A percentile compares a stretch with the other conserved stretches of the same genome.
Conservation (phyloP, 2,888 invertebrate genomes). For the Cylindroiulus punctatus region DNA sequence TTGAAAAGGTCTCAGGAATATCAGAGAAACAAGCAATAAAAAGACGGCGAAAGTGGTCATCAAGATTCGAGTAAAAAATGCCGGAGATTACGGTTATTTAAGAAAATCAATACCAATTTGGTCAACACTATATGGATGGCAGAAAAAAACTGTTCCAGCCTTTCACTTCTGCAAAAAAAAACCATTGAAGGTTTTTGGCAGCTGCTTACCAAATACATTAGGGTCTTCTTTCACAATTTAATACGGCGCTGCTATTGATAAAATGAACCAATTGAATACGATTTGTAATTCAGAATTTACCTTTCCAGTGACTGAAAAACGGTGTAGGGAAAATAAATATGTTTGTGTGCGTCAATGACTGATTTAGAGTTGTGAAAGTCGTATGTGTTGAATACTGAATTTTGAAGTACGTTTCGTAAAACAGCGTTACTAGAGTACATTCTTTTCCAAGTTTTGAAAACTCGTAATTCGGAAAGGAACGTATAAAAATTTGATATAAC, state of each 20-base stretch:
- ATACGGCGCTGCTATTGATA: neutral
- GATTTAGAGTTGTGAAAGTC: too few relatives aligned
- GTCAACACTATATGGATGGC: slow-evolving; percentile 3
- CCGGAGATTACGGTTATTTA: slow-evolving; percentile 14
- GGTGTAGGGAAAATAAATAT: neutral
- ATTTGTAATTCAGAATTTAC: neutral
- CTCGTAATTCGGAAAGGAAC: too few relatives aligned
- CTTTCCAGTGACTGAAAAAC: neutral
- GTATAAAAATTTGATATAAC: too few relatives aligned
- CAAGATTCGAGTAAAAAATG: neutral
- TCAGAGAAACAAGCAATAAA: neutral
- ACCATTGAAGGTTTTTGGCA: slow-evolving; percentile 8
- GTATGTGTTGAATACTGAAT: too few relatives aligned
- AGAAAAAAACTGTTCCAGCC: slow-evolving; percentile 11
- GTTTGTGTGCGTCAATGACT: neutral
- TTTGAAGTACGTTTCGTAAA: too few relatives aligned
- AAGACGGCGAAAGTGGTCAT: slow-evolving; percentile 34
- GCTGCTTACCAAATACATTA: slow-evolving; percentile 26
- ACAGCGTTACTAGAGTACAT: too few relatives aligned
- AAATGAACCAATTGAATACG: neutral
- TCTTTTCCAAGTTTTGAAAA: too few relatives aligned
- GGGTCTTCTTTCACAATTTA: neutral
- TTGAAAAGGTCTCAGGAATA: slow-evolving; percentile 1
- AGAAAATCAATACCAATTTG: slow-evolving; percentile 38
- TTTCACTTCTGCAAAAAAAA: neutral